Base-by-base conservation (phyloP, 92 coral and sea anemone genomes). In the Parazoanthus swiftii region DNA sequence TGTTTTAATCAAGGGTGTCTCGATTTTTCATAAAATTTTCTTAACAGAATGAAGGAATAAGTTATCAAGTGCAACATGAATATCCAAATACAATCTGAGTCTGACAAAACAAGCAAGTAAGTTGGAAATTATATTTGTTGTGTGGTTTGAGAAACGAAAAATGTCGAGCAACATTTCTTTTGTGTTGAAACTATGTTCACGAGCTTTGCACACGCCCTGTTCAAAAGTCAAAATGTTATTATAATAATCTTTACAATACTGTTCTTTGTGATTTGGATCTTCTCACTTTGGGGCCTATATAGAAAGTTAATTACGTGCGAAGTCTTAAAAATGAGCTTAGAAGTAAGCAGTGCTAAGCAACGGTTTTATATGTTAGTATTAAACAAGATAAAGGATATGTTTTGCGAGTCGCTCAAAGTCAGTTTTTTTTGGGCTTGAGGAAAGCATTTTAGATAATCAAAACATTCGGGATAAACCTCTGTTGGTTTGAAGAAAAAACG, bases 281-380 rank as follows among this genome's bases (percentile, higher is more conserved):
- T 72, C 46, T 38, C 36, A 70, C 87, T 84, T 83, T 48, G 78
- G 67, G 56, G 37, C 42, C 79, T n/a, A 84, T 72, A 70, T 58
- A 70, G 72, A 54, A 29, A 35, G 85, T 68, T 80, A 84, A 51
- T 71, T 72, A 71, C n/a, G 82, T 50, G 82, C 82, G 39, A 79
- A 70, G 39, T 71, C 37, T 80, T 80, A 36, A 80, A 44, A 84
- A 84, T 46, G 78, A 84, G 66, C 46, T 80, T 16, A 59, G 65
- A 43, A 8, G 11, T 44, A 71, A 48, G 18, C 7, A 48, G 79
- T 36, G 79, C 87, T 84, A 70, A 46, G 87, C 79, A 84, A 84
- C 87, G 68, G 39, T 8, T 26, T 29, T 29, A 29, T 29, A 83
- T 39, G 36, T 82, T 67, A 6, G 79, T 70, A 39, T 14, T 36